Percentiles rank a stretch among this genome's conserved stretches.
phyloP scores from a whole-genome alignment of 2,797 vertebrate species.

The Psittacula derbiana region DNA sequence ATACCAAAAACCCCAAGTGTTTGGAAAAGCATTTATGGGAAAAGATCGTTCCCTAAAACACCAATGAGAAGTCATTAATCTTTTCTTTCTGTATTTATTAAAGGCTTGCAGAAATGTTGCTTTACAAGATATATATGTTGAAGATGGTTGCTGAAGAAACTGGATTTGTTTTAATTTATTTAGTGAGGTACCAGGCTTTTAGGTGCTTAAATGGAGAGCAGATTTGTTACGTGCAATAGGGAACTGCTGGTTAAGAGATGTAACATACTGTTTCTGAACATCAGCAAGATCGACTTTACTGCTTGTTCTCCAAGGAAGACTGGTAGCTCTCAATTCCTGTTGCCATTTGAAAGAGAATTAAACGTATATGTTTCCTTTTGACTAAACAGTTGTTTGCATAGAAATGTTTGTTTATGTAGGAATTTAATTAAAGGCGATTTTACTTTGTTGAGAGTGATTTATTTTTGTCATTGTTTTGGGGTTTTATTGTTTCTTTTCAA shows the following conservation, averaged over 20 bases:
- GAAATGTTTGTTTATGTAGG: constrained; percentile 69
- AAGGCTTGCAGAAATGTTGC: constrained; percentile 54
- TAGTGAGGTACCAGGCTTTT: constrained; percentile 74
- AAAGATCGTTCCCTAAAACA: constrained; percentile 52
- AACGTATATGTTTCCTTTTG: constrained; percentile 65
- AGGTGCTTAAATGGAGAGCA: constrained; percentile 75
- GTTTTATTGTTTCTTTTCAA: neutral
- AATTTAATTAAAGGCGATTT: constrained; percentile 76
- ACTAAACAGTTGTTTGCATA: constrained; percentile 71
- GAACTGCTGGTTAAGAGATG: constrained; percentile 72
- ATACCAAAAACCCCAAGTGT: constrained; percentile 37
- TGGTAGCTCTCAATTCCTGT: constrained; percentile 63
- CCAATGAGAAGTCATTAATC: constrained; percentile 6
- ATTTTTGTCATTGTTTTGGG: neutral
- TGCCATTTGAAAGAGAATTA: constrained; percentile 58
- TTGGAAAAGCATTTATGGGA: constrained; percentile 35
- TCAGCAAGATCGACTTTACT: constrained; percentile 58
- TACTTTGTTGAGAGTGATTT: constrained; percentile 67
- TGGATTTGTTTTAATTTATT: constrained; percentile 78
- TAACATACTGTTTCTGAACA: constrained; percentile 54
- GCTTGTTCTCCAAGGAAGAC: constrained; percentile 72
- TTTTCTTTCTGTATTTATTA: constrained; percentile 75
- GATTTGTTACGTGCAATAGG: constrained; percentile 77
- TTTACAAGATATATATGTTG: constrained; percentile 57
- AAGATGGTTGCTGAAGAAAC: constrained; percentile 69